A percentile compares a stretch with the other conserved stretches of the same genome.
phyloP scores from a whole-genome alignment of 1,140 invertebrate species.

The Halictus rubicundus region DNA sequence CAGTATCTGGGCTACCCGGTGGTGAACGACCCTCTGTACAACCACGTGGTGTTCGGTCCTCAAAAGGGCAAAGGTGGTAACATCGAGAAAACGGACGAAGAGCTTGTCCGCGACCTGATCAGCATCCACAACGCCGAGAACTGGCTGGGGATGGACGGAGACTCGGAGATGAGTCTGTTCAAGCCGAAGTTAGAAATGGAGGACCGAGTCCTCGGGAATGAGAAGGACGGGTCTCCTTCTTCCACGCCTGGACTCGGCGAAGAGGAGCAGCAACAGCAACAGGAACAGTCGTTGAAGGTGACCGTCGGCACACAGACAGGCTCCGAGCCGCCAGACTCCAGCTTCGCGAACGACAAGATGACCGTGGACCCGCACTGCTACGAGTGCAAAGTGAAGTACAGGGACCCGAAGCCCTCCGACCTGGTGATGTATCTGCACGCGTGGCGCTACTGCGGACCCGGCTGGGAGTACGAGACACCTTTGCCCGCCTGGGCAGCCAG shows the following conservation, averaged over 20 bases:
- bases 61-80: slow-evolving; percentile 95
- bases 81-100: slow-evolving; percentile 94
- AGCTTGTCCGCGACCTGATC: slow-evolving; percentile 93
- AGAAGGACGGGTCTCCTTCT: slow-evolving; percentile 72
- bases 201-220: slow-evolving; percentile 77
- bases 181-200: slow-evolving; percentile 86
- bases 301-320: slow-evolving; percentile 92
- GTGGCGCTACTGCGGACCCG: slow-evolving; percentile 94
- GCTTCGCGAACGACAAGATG: slow-evolving; percentile 88
- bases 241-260: slow-evolving; percentile 71
- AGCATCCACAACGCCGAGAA: slow-evolving; percentile 96
- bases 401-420: slow-evolving; percentile 94
- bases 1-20: slow-evolving; percentile 99
- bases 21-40: slow-evolving; percentile 97
- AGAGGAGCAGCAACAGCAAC: slow-evolving; percentile 72
- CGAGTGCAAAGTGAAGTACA: slow-evolving; percentile 94
- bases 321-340: slow-evolving; percentile 85
- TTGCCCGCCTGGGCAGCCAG: slow-evolving; percentile 92
- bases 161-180: slow-evolving; percentile 90
- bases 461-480: slow-evolving; percentile 94
- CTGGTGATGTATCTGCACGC: slow-evolving; percentile 98
- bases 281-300: slow-evolving; percentile 81
- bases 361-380: slow-evolving; percentile 93
- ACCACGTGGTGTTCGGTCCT: slow-evolving; percentile 94
- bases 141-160: slow-evolving; percentile 94